Conservation (phyloP, 1,140 invertebrate species). For the Atopsyche davidsoni region DNA sequence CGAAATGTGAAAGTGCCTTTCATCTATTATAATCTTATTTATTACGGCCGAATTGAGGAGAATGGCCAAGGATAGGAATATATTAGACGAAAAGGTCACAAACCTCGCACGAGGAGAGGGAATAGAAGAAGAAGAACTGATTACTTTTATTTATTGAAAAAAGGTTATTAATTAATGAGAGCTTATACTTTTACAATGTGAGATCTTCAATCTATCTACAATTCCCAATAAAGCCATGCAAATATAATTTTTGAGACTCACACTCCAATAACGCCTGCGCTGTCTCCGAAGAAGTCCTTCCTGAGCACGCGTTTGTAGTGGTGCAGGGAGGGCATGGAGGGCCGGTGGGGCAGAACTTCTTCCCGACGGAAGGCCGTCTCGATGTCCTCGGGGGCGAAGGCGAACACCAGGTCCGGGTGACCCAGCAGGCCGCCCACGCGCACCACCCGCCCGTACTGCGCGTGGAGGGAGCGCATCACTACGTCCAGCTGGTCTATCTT, state of each 20-base stretch:
- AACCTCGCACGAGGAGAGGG: too few species aligned
- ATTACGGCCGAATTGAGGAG: too few species aligned
- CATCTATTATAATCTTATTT: too few species aligned
- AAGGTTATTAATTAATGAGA: constrained; percentile 4
- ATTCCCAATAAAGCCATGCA: too few species aligned
- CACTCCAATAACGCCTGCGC: constrained; percentile 72
- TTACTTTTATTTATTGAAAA: constrained; percentile 4
- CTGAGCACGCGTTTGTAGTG: constrained; percentile 71
- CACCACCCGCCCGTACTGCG: constrained; percentile 62
- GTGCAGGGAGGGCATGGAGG: constrained; percentile 70
- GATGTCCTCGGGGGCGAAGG: constrained; percentile 71
- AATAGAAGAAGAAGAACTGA: too few species aligned
- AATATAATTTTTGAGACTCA: too few species aligned
- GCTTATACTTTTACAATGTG: too few species aligned
- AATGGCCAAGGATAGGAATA: too few species aligned
- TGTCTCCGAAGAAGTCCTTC: constrained; percentile 66
- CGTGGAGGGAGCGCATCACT: constrained; percentile 53
- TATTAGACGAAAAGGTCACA: too few species aligned
- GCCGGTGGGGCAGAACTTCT: constrained; percentile 68
- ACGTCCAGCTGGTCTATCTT: constrained; percentile 60
- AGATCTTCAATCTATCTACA: too few species aligned
- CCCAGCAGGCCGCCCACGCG: constrained; percentile 68
- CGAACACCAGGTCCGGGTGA: constrained; percentile 71
- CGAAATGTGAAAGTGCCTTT: too few species aligned
- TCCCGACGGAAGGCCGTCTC: constrained; percentile 68